A percentile compares a stretch with the other conserved stretches of the same genome.
phyloP scores from a whole-genome alignment of 2,888 invertebrate genomes.

The Agapostemon virescens region DNA sequence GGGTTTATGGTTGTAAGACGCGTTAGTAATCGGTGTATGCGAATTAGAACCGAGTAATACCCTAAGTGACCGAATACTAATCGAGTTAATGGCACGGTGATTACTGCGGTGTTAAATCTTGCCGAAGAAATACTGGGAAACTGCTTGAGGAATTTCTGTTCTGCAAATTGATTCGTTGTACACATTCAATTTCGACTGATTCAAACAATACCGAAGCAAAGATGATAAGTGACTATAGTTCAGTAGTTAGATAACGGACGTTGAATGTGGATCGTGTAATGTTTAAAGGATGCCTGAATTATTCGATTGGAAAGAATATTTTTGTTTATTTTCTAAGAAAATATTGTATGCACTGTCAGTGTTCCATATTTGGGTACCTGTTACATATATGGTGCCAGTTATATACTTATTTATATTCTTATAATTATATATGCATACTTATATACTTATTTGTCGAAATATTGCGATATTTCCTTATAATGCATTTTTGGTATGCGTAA shows the following conservation, averaged over 20 bases:
- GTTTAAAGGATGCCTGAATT: too few species aligned
- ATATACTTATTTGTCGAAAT: too few species aligned
- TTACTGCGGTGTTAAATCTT: not conserved
- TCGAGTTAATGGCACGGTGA: slow-evolving; percentile 13
- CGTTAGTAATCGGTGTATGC: slow-evolving; percentile 15
- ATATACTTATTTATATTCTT: too few species aligned
- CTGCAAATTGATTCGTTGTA: not conserved
- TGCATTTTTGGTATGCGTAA: not conserved
- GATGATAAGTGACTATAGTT: not conserved
- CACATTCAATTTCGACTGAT: not conserved
- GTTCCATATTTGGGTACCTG: too few species aligned
- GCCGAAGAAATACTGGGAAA: not conserved
- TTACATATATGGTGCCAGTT: too few species aligned
- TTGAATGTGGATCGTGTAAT: too few species aligned
- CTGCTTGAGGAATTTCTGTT: not conserved
- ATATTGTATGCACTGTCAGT: too few species aligned
- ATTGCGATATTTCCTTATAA: too few species aligned
- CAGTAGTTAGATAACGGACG: too few species aligned
- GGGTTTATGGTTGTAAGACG: slow-evolving; percentile 22
- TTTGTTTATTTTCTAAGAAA: too few species aligned
- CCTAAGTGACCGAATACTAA: slow-evolving; percentile 25
- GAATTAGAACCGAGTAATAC: slow-evolving; percentile 32
- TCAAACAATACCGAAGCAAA: not conserved
- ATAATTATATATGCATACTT: too few species aligned
- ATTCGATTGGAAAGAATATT: too few species aligned